Conservation (phyloP, 2,888 invertebrate species). For the Cheiracanthium punctorium region DNA sequence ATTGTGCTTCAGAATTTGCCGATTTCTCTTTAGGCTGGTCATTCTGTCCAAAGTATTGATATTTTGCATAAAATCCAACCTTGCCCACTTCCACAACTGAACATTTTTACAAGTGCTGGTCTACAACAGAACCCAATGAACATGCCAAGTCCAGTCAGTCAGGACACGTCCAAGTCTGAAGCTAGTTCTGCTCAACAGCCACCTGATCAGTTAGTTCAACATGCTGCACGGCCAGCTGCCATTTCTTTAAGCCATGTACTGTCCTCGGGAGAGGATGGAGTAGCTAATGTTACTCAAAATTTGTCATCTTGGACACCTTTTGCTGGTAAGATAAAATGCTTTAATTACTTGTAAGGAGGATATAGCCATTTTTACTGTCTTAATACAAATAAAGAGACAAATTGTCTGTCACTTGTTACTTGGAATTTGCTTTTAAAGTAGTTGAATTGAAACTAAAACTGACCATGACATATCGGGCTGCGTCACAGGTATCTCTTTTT, state of each 20-base stretch:
- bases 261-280: background rate
- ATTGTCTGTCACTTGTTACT: too few relatives aligned
- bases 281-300: background rate
- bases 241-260: background rate
- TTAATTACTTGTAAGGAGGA: too few relatives aligned
- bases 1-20: too few relatives aligned
- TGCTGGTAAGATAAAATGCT: background rate
- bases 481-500: too few relatives aligned
- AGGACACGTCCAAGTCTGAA: background rate
- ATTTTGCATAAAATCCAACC: conserved; percentile 50
- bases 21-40: conserved; percentile 64
- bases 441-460: too few relatives aligned
- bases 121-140: too few relatives aligned
- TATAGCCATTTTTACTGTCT: too few relatives aligned
- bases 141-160: too few relatives aligned
- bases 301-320: conserved; percentile 1
- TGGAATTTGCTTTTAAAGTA: too few relatives aligned
- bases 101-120: conserved; percentile 17
- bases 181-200: too few relatives aligned
- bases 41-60: conserved; percentile 33
- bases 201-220: conserved; percentile 3
- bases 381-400: too few relatives aligned
- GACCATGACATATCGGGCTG: too few relatives aligned
- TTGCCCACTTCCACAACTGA: conserved; percentile 55
- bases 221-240: conserved; percentile 28